phyloP scores from a whole-genome alignment of 1,140 invertebrate genomes.

The Trichonephila inaurata region DNA sequence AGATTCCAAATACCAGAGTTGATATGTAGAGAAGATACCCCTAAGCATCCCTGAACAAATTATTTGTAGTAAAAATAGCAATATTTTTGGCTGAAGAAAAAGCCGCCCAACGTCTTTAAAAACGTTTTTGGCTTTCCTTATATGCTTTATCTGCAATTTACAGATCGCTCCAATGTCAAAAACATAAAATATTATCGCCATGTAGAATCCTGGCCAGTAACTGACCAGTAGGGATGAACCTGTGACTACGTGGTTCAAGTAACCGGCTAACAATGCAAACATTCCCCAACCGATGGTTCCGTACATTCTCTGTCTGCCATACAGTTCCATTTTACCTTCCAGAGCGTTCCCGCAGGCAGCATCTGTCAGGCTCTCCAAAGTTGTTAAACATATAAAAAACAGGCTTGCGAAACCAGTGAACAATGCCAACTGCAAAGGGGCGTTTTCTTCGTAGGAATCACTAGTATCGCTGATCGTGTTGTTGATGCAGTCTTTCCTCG shows the following conservation, averaged over 20 bases:
- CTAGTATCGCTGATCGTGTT: neutral
- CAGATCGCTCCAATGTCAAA: constrained; percentile 82
- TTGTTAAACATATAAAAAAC: constrained; percentile 82
- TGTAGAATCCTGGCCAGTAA: constrained; percentile 85
- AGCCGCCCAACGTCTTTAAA: constrained; percentile 83
- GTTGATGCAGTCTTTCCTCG: neutral
- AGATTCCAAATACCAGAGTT: constrained; percentile 82
- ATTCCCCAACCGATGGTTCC: constrained; percentile 78
- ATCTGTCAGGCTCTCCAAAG: constrained; percentile 78
- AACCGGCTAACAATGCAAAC: constrained; percentile 70
- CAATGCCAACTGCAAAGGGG: constrained; percentile 80
- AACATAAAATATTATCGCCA: constrained; percentile 83
- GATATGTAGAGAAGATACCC: constrained; percentile 92
- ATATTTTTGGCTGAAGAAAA: constrained; percentile 84
- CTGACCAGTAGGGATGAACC: constrained; percentile 85
- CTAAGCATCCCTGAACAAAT: constrained; percentile 91
- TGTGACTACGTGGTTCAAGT: constrained; percentile 51
- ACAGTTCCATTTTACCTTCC: constrained; percentile 80
- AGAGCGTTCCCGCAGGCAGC: constrained; percentile 73
- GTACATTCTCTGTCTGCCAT: constrained; percentile 92
- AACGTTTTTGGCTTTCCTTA: constrained; percentile 64
- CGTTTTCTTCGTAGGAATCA: neutral
- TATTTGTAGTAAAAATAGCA: constrained; percentile 89
- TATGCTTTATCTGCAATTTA: constrained; percentile 36
- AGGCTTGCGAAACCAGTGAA: constrained; percentile 76